phyloP scores from a whole-genome alignment of 2,888 invertebrate species.

The Ectropis crepuscularia region DNA sequence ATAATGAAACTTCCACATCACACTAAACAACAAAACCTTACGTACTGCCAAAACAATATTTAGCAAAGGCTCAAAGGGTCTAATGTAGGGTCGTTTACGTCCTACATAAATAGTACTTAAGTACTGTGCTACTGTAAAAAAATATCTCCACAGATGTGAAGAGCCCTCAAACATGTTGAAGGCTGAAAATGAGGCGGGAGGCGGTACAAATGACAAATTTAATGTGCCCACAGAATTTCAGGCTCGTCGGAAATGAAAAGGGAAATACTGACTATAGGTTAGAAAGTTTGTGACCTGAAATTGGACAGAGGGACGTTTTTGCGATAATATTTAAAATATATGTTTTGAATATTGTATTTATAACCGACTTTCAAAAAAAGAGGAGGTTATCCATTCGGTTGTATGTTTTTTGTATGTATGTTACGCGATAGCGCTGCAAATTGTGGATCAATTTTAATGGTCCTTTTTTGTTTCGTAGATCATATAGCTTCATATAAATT shows the following conservation, averaged over 20 bases:
- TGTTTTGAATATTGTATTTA: too few relatives aligned
- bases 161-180: slow-evolving; percentile 14
- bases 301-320: too few relatives aligned
- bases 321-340: too few relatives aligned
- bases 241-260: slow-evolving; percentile 9
- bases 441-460: too few relatives aligned
- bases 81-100: slow-evolving; percentile 42
- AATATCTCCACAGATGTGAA: slow-evolving; percentile 42
- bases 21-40: slow-evolving; percentile 4
- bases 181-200: slow-evolving; percentile 12
- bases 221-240: slow-evolving; percentile 12
- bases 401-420: too few relatives aligned
- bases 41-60: slow-evolving; percentile 16
- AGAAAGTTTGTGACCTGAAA: background rate
- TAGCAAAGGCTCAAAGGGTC: slow-evolving; percentile 32
- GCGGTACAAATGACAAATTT: slow-evolving; percentile 16
- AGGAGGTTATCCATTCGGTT: too few relatives aligned
- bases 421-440: too few relatives aligned
- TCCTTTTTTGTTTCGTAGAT: too few relatives aligned
- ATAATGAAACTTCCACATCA: background rate
- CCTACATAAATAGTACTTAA: slow-evolving; percentile 42
- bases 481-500: too few relatives aligned
- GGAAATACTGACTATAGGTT: slow-evolving; percentile 7
- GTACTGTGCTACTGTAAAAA: slow-evolving; percentile 42
- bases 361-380: too few relatives aligned